Base-by-base conservation (phyloP, 2,888 invertebrate genomes). In the Elysia crispata region DNA sequence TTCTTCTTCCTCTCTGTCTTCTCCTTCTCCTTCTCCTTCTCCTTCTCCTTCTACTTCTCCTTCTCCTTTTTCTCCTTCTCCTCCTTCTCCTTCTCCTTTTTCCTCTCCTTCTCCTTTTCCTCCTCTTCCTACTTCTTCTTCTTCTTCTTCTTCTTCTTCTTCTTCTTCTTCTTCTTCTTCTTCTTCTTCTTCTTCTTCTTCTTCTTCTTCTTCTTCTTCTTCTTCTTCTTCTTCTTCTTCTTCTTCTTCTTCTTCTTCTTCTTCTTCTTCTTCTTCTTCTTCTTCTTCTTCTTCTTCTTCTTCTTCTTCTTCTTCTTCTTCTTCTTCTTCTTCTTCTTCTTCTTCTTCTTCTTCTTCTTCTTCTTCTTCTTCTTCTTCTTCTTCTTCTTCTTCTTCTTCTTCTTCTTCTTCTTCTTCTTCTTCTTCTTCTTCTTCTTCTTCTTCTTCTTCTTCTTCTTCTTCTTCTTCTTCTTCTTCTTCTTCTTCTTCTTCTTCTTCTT, bases 191-290 rank as follows among this genome's bases (percentile, higher is more conserved):
- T 30, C 18, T 67, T 67, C 30, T 33, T 15, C 30, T 15, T 3
- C 6, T 8, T 30, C 31, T 8, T 5, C 28, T 18, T 15, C 30
- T 3, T 28, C 67, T 67, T 67, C 67, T 15, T 15, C 67, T 67
- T 67, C 67, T 23, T 25, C n/a, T 20, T 13, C 49, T 23, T 33
- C 8, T 49, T 15, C 69, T 1, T 18, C n/a, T 25, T 13, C 25
- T 54, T 18, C 20, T 23, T 3, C 31, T 62, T 62, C 64, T 6
- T 73, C n/a, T 20, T 30, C 30, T 25, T 64, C 13, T 54, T 54
- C 54, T 3, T 54, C 54, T 54, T 20, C 3, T 28, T 62, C 75
- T 20, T 62, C 75, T 49, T 13, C 64, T 62, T 75, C 75, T 41
- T 25, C 33, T 20, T n/a, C 23, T 30, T n/a, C 69, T 20, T 8